Evolutionary conservation across 1,140 invertebrate genomes (phyloP), one percentile per base, ranked within the genome.

Genomic region (Drosophila nasuta): DNA sequence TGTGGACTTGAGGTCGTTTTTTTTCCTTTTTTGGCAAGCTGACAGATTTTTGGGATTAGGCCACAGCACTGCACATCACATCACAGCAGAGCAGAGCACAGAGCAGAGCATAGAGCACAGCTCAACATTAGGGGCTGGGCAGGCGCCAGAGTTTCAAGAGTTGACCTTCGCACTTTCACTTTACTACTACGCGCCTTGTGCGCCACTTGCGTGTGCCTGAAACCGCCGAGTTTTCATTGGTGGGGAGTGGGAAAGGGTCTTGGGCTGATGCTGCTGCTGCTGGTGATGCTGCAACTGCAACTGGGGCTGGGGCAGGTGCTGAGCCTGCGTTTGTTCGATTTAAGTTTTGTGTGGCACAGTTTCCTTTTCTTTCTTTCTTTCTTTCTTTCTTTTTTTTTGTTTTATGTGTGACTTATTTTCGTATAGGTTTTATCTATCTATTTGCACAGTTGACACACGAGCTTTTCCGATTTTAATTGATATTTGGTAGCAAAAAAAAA

Each of bases 91-190:
- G 1, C 33, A 35, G 6, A 77, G 10, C 76, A 75, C 8, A 38
- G 7, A 77, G n/a, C 76, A 75, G 62, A 25, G 51, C 56, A 57
- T 28, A 66, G 62, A 35, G 52, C 35, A 17, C 30, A 74, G 48
- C 67, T 10, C 43, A 25, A 46, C 59, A 43, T 43, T 13, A 43
- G 82, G 71, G 82, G 79, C 86, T 90, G 80, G 86, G 82, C 81
- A 76, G 82, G 77, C 81, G 62, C 69, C 75, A 60, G 70, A 65
- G 58, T 65, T 81, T 75, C 70, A 58, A 67, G 81, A 77, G 85
- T 85, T 88, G 85, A 88, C 85, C 85, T 88, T 88, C 85, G 85
- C 85, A 88, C 85, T 88, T 88, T 88, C 85, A 88, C 85, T 88
- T 88, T 88, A 89, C 80, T 89, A 90, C 81, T 71, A 71, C 69